phyloP scores from a whole-genome alignment of 1,140 invertebrate genomes.

The Anastrepha ludens region DNA sequence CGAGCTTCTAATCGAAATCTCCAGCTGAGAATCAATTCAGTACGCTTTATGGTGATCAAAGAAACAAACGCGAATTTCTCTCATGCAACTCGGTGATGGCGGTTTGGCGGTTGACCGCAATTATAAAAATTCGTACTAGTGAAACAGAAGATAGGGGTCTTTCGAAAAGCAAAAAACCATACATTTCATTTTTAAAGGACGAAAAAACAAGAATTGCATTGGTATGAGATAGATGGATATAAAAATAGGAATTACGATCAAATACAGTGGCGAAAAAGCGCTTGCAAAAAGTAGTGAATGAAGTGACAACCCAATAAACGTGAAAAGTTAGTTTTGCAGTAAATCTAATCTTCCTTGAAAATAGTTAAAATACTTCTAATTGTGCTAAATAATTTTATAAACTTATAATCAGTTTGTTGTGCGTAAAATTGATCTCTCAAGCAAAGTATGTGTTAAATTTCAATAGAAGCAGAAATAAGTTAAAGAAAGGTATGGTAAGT shows the following conservation, averaged over 20 bases:
- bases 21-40: slow-evolving; percentile 74
- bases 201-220: background rate
- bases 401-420: slow-evolving; percentile 20
- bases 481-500: background rate
- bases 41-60: slow-evolving; percentile 72
- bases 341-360: background rate
- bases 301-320: background rate
- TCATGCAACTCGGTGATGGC: background rate
- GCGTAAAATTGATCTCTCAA: background rate
- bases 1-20: slow-evolving; percentile 72
- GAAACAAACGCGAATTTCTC: slow-evolving; percentile 72
- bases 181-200: background rate
- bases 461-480: background rate
- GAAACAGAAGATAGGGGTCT: background rate
- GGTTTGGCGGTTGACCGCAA: slow-evolving; percentile 1
- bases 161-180: background rate
- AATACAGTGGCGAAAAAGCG: too few species aligned
- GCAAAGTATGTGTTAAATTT: background rate
- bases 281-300: background rate
- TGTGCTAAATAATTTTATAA: background rate
- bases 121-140: background rate
- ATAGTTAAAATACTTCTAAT: background rate
- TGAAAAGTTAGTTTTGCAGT: background rate
- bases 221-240: background rate
- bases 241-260: too few species aligned